These are phyloP conservation scores for Eupsilia transversa DNA, from an alignment of 2,888 invertebrate species.

Conservation along the genomic window DNA sequence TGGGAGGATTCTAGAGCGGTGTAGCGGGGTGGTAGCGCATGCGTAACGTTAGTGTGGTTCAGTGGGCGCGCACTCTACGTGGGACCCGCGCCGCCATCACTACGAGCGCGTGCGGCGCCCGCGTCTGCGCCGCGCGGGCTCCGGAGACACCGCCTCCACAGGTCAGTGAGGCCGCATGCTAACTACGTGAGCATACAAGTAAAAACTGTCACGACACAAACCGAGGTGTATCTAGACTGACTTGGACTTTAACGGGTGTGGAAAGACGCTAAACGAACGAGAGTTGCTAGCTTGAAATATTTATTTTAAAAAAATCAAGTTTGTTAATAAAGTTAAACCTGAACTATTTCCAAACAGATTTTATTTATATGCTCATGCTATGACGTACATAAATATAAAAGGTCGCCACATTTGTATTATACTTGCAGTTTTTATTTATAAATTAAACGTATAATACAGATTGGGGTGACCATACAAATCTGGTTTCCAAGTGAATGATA, in stretches of 20 bases:
- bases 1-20: slow-evolving; percentile 68
- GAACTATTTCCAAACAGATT: slow-evolving; percentile 3
- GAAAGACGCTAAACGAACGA: not conserved
- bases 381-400: slow-evolving; percentile 5
- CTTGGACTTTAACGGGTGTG: not conserved
- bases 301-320: not conserved
- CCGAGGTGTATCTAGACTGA: not conserved
- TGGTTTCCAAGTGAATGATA: slow-evolving; percentile 49
- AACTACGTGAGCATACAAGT: slow-evolving; percentile 31
- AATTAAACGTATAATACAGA: slow-evolving; percentile 26
- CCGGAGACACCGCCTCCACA: slow-evolving; percentile 92
- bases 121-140: slow-evolving; percentile 91
- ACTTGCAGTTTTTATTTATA: slow-evolving; percentile 14
- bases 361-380: slow-evolving; percentile 45
- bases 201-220: not conserved
- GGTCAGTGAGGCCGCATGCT: slow-evolving; percentile 72
- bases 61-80: slow-evolving; percentile 93
- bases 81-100: slow-evolving; percentile 97
- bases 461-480: slow-evolving; percentile 33
- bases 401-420: slow-evolving; percentile 44
- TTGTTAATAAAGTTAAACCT: not conserved
- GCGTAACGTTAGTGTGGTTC: slow-evolving; percentile 87
- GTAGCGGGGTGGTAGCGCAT: slow-evolving; percentile 88
- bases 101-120: slow-evolving; percentile 96
- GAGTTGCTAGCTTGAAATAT: not conserved